Percentiles rank a stretch among this genome's conserved stretches.
Conservation (phyloP, 2,797 vertebrate genomes). For the Chlorospingus semifuscus region DNA sequence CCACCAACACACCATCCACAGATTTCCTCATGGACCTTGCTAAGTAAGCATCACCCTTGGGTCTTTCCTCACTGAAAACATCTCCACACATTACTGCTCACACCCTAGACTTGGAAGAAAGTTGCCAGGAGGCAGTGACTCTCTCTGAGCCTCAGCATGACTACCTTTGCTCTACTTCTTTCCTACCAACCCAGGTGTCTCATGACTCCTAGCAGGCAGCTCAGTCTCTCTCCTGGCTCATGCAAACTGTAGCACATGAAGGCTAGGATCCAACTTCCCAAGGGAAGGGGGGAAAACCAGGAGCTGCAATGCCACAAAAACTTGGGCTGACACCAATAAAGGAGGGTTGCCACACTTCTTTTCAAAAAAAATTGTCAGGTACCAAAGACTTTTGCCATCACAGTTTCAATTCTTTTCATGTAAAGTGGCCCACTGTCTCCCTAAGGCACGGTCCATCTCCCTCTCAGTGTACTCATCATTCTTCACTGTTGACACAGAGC, state of each 20-base stretch:
- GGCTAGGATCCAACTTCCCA: neutral
- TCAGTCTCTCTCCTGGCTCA: neutral
- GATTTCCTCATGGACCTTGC: fast-evolving
- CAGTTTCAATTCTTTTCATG: neutral
- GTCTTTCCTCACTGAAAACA: neutral
- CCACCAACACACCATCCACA: neutral
- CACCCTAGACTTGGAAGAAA: neutral
- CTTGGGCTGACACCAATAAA: neutral
- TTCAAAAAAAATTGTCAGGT: too few species aligned
- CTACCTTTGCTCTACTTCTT: neutral
- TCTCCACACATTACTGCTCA: neutral
- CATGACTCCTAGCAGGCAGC: neutral
- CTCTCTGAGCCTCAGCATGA: neutral
- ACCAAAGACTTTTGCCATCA: neutral
- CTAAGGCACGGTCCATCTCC: fast-evolving
- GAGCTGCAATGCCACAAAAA: neutral
- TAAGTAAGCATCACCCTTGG: neutral
- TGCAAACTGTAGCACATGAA: fast-evolving
- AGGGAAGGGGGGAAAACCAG: neutral
- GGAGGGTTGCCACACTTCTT: neutral
- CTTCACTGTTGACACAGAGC: neutral
- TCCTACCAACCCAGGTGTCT: neutral
- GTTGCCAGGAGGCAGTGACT: neutral
- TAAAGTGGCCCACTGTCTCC: neutral
- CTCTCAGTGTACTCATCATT: neutral